Evolutionary conservation across 2,888 invertebrate genomes (phyloP).

Genomic region (Zygogramma bicolorata): DNA sequence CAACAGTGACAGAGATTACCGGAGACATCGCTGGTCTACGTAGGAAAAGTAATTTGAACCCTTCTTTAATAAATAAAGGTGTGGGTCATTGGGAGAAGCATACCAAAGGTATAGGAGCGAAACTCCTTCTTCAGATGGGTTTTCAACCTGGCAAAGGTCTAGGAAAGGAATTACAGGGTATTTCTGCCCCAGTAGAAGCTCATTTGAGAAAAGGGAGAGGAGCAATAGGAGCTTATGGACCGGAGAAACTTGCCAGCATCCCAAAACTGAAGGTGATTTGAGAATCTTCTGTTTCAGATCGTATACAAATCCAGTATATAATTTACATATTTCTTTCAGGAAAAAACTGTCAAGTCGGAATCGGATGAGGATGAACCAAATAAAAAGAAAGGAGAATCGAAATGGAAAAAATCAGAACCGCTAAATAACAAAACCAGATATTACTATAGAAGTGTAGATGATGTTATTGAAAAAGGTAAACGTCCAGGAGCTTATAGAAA

Average conservation of each 20-base stretch:
- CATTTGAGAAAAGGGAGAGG: constrained; percentile 92
- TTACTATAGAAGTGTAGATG: constrained; percentile 86
- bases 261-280: constrained; percentile 63
- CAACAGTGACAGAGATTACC: constrained; percentile 63
- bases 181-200: constrained; percentile 95
- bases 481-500: constrained; percentile 67
- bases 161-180: constrained; percentile 96
- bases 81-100: constrained; percentile 94
- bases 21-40: constrained; percentile 74
- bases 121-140: constrained; percentile 94
- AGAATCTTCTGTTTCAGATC: not conserved
- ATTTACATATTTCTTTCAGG: constrained; percentile 37
- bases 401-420: constrained; percentile 78
- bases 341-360: constrained; percentile 58
- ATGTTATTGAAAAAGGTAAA: constrained; percentile 90
- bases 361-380: constrained; percentile 62
- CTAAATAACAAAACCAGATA: constrained; percentile 80
- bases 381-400: constrained; percentile 71
- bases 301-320: not conserved
- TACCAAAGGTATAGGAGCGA: constrained; percentile 97
- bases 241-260: constrained; percentile 80
- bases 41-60: constrained; percentile 64
- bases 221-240: constrained; percentile 93
- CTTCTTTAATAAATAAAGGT: constrained; percentile 70
- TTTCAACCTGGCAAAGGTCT: constrained; percentile 96